Evolutionary conservation across 2,888 invertebrate species (phyloP), one percentile per base, ranked within the genome.

Genomic region (Meteorus colon): DNA sequence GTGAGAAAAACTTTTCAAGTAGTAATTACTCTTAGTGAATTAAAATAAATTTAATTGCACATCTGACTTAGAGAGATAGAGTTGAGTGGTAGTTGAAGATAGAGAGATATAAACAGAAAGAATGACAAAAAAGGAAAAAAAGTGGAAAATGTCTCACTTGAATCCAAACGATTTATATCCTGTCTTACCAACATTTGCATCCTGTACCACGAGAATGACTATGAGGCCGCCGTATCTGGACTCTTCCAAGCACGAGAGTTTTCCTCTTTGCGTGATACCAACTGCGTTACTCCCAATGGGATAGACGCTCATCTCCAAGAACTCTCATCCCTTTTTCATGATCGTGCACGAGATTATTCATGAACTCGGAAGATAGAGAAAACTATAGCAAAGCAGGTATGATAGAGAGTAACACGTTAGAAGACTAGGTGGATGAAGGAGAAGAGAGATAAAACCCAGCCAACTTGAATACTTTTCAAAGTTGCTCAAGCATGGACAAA

Each of bases 281-380:
- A 55, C 19, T 19, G 24, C 48, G 41, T 41, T 41, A 67, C 24
- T 71, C 75, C 16, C 67, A n/a, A 37, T 63, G 73, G 63, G 51
- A 65, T 48, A 60, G 70, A 62, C 70, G 31, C 29, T 68, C 51
- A n/a, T 27, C 65, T 73, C 41, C 34, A 27, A 19, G 41, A 60
- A 19, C 41, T 60, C 29, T 60, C 34, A 63, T 75, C 65, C 71
- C 10, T 37, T 48, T 68, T 48, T 24, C 37, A 55, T 29, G 48
- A 70, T 65, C 77, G 77, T 77, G 77, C 65, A 27, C 70, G 45
- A 77, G 74, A 77, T 77, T 74, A 77, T 77, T 77, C 77, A 77
- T 77, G 74, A 62, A 60, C 41, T 71, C 59, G 12, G 16, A 31
- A 55, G 63, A 66, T 55, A 67, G 55, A 66, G 45, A 66, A 59